Base-by-base conservation (phyloP, 2,888 invertebrate species). In the Eupeodes luniger region DNA sequence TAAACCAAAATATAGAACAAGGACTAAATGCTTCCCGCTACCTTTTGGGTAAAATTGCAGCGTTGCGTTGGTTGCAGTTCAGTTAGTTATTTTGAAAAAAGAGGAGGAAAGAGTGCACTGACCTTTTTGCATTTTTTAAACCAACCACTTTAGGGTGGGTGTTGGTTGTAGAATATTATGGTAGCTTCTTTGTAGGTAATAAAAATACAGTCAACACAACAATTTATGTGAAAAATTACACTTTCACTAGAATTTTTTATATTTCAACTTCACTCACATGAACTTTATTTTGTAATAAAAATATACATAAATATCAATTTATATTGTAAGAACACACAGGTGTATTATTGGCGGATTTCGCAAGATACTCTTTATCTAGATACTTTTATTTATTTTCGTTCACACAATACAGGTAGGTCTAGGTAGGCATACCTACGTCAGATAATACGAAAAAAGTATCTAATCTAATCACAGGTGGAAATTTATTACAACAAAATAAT, bases 381-480 rank as follows among this genome's bases (percentile, higher is more conserved):
- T 85, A 66, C 59, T 64, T 72, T 62, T 75, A 27, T 67, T 40
- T 57, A 4, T 51, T 12, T 51, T 11, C 3, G 70, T 74, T 40
- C 57, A 64, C 79, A 75, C 66, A 78, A 59, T 64, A 14, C 27
- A 27, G 27, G 27, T 27, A 27, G 3, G 27, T 27, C 27, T 55
- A 55, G 27, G 19, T 34, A 59, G 47, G 40, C 40, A 1, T 57
- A 4, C 49, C 6, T 49, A 59, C 34, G 76, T 47, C 64, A 62
- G n/a, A 47, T 27, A 57, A 44, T 27, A 27, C 49, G 77, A 62
- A 74, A 80, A 75, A 49, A 72, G 62, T 81, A 81, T 75, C 88
- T 88, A 81, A 88, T 87, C 87, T 79, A 76, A 86, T 81, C 87
- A 83, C 76, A 81, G 77, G 70, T 78, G 70, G 61, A 82, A 83